Conservation (phyloP, 2,888 invertebrate species). For the Leuctra nigra region DNA sequence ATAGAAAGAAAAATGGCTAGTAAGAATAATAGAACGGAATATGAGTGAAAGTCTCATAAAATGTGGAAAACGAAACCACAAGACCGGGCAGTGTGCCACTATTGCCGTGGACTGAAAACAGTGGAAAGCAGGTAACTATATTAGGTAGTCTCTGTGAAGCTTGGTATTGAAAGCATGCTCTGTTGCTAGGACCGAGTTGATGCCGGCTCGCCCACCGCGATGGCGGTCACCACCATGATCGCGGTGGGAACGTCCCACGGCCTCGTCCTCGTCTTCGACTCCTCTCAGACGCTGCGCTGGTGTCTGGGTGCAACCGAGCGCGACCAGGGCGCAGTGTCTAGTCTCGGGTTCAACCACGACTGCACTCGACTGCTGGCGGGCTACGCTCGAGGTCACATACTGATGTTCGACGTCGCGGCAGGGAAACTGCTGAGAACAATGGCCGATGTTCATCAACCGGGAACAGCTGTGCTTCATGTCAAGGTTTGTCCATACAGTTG, state of each 20-base stretch:
- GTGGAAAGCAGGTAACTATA: too few species aligned
- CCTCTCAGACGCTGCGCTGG: conserved; percentile 83
- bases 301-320: conserved; percentile 62
- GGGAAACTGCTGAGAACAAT: conserved; percentile 70
- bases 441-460: conserved; percentile 76
- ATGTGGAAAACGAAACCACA: too few species aligned
- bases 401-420: conserved; percentile 78
- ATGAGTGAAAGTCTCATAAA: too few species aligned
- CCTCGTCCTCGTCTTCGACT: conserved; percentile 77
- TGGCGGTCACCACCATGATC: conserved; percentile 70
- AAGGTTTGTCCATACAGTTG: conserved; percentile 47
- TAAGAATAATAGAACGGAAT: too few species aligned
- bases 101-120: too few species aligned
- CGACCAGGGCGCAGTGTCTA: conserved; percentile 55
- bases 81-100: too few species aligned
- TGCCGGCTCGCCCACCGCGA: conserved; percentile 81
- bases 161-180: neutral
- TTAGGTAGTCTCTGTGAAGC: too few species aligned
- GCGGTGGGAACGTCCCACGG: conserved; percentile 95
- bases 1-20: too few species aligned
- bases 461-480: conserved; percentile 72
- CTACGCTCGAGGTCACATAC: conserved; percentile 72
- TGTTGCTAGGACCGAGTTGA: conserved; percentile 71
- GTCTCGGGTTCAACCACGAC: conserved; percentile 78
- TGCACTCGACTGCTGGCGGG: conserved; percentile 79